Evolutionary conservation across 1,140 invertebrate genomes (phyloP).

Genomic region (Globodera ellingtonae): DNA sequence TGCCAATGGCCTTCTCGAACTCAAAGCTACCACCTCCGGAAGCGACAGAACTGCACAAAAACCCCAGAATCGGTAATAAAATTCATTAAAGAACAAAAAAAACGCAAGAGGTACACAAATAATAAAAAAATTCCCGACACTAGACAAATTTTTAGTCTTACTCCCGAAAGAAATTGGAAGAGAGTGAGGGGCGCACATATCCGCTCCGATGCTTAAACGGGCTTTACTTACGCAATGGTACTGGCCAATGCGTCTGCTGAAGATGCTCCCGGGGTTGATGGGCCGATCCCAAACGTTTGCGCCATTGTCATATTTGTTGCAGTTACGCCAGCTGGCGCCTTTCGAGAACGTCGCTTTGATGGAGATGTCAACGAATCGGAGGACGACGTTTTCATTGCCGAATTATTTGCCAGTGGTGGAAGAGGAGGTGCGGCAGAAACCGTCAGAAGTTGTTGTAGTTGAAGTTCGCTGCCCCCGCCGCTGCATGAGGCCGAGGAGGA

Average conservation of each 20-base stretch:
- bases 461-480: not conserved
- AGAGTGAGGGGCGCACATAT: too few relatives aligned
- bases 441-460: not conserved
- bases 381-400: not conserved
- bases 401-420: not conserved
- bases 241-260: slow-evolving; percentile 24
- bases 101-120: not conserved
- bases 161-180: too few relatives aligned
- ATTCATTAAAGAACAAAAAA: not conserved
- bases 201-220: not conserved
- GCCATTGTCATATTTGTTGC: not conserved
- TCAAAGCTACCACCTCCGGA: slow-evolving; percentile 24
- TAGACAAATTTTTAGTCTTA: too few relatives aligned
- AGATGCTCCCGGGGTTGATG: not conserved
- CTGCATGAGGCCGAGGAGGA: not conserved
- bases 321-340: not conserved
- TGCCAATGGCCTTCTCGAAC: slow-evolving; percentile 18
- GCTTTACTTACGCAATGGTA: slow-evolving; percentile 24
- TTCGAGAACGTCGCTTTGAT: not conserved
- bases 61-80: not conserved
- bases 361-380: not conserved
- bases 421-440: not conserved
- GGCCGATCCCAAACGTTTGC: not conserved
- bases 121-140: too few relatives aligned
- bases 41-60: slow-evolving; percentile 21